Evolutionary conservation across 2,888 invertebrate species (phyloP).

Genomic region (Microplitis deprimator): DNA sequence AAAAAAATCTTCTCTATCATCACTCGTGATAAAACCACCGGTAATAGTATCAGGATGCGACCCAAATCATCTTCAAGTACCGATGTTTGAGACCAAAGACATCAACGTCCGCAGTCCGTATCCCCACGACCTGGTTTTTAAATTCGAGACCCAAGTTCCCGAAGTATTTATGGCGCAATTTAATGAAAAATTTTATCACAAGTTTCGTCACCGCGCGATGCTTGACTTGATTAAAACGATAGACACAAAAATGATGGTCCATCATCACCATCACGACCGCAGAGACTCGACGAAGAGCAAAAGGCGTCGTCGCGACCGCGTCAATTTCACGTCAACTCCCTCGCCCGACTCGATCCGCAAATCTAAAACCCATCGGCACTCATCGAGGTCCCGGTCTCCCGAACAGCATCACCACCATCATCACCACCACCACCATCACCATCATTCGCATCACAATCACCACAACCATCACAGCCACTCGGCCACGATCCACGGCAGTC

Average conservation of each 20-base stretch:
- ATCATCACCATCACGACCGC: constrained; percentile 50
- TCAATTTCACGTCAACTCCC: constrained; percentile 51
- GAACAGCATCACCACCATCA: constrained; percentile 50
- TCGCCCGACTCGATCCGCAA: constrained; percentile 56
- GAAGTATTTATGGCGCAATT: constrained; percentile 36
- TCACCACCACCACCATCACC: constrained; percentile 41
- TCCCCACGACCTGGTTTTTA: constrained; percentile 32
- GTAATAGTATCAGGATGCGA: constrained; percentile 36
- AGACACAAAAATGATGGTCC: constrained; percentile 64
- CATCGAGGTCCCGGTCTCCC: constrained; percentile 57
- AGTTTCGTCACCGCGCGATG: constrained; percentile 60
- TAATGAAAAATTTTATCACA: constrained; percentile 52
- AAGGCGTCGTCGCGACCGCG: constrained; percentile 48
- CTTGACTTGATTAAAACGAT: constrained; percentile 65
- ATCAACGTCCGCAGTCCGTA: constrained; percentile 55
- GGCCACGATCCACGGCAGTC: constrained; percentile 40
- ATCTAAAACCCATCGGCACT: constrained; percentile 42
- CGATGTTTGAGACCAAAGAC: constrained; percentile 49
- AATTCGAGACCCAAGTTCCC: constrained; percentile 9
- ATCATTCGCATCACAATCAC: constrained; percentile 23
- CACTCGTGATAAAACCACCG: constrained; percentile 43
- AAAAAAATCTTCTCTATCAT: constrained; percentile 12
- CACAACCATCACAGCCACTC: constrained; percentile 7
- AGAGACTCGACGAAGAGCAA: constrained; percentile 52
- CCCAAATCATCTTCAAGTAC: constrained; percentile 52